phyloP scores from a whole-genome alignment of 2,113 vertebrate species.

The Scytalopus superciliaris region DNA sequence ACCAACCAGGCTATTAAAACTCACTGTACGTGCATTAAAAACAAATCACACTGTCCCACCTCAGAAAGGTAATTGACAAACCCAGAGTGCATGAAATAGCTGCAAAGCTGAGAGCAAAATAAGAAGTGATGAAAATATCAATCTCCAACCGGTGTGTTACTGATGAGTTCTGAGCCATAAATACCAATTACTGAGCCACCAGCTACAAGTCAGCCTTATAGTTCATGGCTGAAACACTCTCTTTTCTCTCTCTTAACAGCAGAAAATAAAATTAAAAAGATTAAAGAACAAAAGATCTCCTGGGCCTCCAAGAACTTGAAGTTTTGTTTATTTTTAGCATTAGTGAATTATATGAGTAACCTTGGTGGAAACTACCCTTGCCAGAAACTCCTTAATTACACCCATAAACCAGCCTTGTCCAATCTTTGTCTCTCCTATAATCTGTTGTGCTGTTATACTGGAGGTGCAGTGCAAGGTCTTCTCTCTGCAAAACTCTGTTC shows the following conservation, averaged over 20 bases:
- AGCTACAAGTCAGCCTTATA: background rate
- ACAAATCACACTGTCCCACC: background rate
- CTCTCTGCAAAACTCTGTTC: background rate
- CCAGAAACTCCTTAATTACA: background rate
- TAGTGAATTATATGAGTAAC: background rate
- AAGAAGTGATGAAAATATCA: conserved; percentile 12
- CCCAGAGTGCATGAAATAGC: conserved; percentile 19
- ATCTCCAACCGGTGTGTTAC: background rate
- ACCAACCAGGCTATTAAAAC: background rate
- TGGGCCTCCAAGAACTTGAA: background rate
- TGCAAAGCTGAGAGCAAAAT: background rate
- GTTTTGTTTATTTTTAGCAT: background rate
- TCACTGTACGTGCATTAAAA: background rate
- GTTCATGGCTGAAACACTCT: background rate
- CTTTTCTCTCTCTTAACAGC: background rate
- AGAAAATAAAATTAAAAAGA: background rate
- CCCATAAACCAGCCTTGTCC: background rate
- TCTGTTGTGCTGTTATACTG: background rate
- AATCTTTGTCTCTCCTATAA: background rate
- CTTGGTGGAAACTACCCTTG: background rate
- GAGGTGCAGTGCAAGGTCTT: background rate
- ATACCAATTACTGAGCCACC: conserved; percentile 11
- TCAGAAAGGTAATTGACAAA: conserved; percentile 14
- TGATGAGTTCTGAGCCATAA: background rate
- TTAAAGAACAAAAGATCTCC: background rate